Evolutionary conservation across 1,140 invertebrate species (phyloP), one percentile per base, ranked within the genome.

Genomic region (Pissodes strobi): DNA sequence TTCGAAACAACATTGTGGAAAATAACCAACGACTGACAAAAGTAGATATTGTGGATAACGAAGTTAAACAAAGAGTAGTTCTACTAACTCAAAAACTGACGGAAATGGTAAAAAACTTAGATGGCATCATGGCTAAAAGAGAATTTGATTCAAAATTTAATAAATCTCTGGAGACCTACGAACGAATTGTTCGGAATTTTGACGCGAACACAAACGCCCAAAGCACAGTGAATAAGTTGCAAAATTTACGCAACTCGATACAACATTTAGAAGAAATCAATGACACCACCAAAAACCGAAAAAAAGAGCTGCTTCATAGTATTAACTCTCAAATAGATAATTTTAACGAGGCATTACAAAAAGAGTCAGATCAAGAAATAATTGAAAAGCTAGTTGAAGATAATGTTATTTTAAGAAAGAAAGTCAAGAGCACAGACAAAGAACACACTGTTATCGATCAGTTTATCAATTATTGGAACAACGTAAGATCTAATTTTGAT

Each of bases 391-490:
- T 65, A 19, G 63, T 65, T 0, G 63, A 65, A 22, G 63, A 65
- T 10, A 65, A 52, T n/a, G 63, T 65, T 5, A 46, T 65, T 6
- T 34, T 65, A 6, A 25, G 63, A 38, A 58, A 59, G 53, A 58
- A 65, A 41, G 23, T 59, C 9, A 65, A 59, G 21, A 65, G 55
- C 55, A 52, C 4, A 9, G 63, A 65, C 46, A 65, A 58, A 21
- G 56, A 65, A 37, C 18, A 51, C 46, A 65, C 63, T n/a, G 46
- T 65, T 1, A 58, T 65, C 2, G 63, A 65, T 25, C 63, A 65
- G 22, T 65, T 65, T 38, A 58, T 58, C 8, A 52, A 23, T n/a
- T 65, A 65, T 21, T 65, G 63, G 63, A 65, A 39, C 13, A 65
- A 65, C 18, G 45, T 65, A 13, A 51, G 45, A 39, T 22, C 9